These are phyloP conservation scores for Neosilurus mollespiculum DNA, from an alignment of 2,797 vertebrate species.

Conservation along the genomic window DNA sequence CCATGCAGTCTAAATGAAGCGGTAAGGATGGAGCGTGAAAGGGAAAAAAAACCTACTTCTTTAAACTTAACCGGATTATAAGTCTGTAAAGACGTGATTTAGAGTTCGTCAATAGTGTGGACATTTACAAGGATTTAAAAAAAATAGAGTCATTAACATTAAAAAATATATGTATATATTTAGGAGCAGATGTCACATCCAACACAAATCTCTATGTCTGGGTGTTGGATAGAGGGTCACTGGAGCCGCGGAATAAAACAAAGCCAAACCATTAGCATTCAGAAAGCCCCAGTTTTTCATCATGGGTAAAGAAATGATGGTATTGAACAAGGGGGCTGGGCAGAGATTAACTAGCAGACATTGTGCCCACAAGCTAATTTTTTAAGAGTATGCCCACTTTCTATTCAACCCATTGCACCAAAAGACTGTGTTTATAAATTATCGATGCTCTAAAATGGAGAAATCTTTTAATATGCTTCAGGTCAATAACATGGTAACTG, in stretches of 20 bases:
- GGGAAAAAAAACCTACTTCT: not conserved
- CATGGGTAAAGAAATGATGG: conserved; percentile 14
- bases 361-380: conserved; percentile 9
- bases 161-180: conserved; percentile 31
- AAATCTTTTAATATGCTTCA: not conserved
- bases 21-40: not conserved
- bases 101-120: conserved; percentile 28
- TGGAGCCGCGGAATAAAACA: conserved; percentile 20
- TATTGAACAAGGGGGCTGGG: not conserved
- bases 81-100: conserved; percentile 17
- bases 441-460: not conserved
- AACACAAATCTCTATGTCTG: conserved; percentile 41
- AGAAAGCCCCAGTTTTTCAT: conserved; percentile 24
- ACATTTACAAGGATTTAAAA: conserved; percentile 51
- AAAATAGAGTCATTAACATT: conserved; percentile 48
- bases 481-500: not conserved
- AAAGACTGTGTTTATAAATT: not conserved
- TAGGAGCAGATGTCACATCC: conserved; percentile 34
- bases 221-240: conserved; percentile 2
- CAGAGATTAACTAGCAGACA: not conserved
- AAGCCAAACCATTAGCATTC: conserved; percentile 31
- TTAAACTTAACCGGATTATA: conserved; percentile 20
- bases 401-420: conserved; percentile 1
- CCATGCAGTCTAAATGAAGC: conserved; percentile 41
- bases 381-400: conserved; percentile 14